Conservation (phyloP, 2,797 vertebrate species). For the Chromis chromis region DNA sequence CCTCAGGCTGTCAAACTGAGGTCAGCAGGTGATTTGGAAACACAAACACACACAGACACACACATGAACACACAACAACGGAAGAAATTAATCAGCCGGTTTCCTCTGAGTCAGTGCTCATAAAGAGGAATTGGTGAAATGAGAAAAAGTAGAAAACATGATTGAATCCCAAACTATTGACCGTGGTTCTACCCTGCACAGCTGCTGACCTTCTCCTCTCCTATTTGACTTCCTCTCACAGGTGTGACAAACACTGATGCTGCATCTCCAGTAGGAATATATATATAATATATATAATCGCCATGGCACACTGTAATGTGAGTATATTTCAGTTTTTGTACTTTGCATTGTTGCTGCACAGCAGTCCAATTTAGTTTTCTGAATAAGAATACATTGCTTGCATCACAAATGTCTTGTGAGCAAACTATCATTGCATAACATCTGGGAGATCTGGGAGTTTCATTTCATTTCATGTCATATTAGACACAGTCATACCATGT, state of each 20-base stretch:
- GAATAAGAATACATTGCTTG: too few species aligned
- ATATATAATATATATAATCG: too few species aligned
- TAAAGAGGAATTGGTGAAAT: neutral
- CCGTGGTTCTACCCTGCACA: too few species aligned
- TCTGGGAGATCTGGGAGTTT: too few species aligned
- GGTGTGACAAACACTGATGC: slow-evolving; percentile 62
- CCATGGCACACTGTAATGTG: slow-evolving; percentile 84
- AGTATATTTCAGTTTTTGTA: slow-evolving; percentile 48
- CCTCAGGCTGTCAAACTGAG: slow-evolving; percentile 32
- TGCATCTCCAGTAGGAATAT: slow-evolving; percentile 59
- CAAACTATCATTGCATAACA: too few species aligned
- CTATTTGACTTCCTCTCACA: slow-evolving; percentile 12
- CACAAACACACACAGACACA: slow-evolving; percentile 9
- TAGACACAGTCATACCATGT: too few species aligned
- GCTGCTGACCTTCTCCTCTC: slow-evolving; percentile 14
- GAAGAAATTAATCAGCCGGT: too few species aligned
- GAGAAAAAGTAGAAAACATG: neutral
- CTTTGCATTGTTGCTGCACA: too few species aligned
- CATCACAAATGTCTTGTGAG: too few species aligned
- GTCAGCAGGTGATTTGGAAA: slow-evolving; percentile 52
- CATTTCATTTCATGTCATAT: too few species aligned
- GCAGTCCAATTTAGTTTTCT: too few species aligned
- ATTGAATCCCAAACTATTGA: neutral
- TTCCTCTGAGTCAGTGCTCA: neutral
- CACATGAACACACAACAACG: neutral